Evolutionary conservation across 2,888 invertebrate genomes (phyloP), one percentile per base, ranked within the genome.

Genomic region (Neocrepidodera transversa): DNA sequence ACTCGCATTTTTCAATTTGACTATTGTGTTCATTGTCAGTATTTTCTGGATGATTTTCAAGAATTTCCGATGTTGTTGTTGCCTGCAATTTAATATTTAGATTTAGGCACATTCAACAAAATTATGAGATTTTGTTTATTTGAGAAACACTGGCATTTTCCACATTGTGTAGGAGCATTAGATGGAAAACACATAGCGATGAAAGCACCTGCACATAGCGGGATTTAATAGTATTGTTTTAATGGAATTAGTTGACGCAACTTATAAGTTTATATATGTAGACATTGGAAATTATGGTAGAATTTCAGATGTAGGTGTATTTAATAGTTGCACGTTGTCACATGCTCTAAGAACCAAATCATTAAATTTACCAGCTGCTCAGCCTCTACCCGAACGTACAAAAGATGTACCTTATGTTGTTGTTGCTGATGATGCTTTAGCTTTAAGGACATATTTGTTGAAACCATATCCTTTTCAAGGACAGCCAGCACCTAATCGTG

Each of bases 361-460:
- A 0, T 10, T 36, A 32, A 32, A 32, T 16, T 20, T 18, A 2
- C 48, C 32, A 1, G n/a, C 14, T 48, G 1, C 14, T 6, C 7
- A 14, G 18, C 32, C 36, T 6, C n/a, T 49, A 13, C 18, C 17
- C 3, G 49, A 20, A 20, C 17, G 16, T 10, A n/a, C 2, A 10
- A 18, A 20, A 7, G 8, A 8, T 5, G 20, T 35, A 35, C 20
- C 49, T 3, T 49, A 30, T 17, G 48, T 48, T 8, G 18, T 48
- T 6, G 28, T 48, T 8, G 32, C 48, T 8, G 48, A 48, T 30
- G 48, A 48, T 30, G 48, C 48, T 5, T 48, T 48, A 6, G 48
- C 48, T 13, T 1, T 32, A 1, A 28, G 30, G 7, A 13, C 48
- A 28, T 48, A 48, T 30, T 48, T 18, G 11, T 13, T 48, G 13